Evolutionary conservation across 2,888 invertebrate species (phyloP).

Genomic region (Drosophila recens): DNA sequence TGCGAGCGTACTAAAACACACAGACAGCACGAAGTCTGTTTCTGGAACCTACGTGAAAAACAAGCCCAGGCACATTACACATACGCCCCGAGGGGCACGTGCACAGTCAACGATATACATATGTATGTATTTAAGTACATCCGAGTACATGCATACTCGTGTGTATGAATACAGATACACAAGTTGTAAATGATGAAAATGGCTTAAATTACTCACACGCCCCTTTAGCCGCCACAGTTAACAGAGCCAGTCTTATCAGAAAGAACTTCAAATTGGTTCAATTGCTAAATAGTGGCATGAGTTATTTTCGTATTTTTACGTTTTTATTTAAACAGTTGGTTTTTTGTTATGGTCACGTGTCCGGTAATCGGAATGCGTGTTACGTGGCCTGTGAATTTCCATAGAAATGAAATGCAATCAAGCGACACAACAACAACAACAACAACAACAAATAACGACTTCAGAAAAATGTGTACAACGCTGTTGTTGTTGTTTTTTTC

Average conservation of each 20-base stretch:
- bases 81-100: slow-evolving; percentile 58
- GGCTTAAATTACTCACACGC: slow-evolving; percentile 37
- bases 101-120: slow-evolving; percentile 35
- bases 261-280: slow-evolving; percentile 27
- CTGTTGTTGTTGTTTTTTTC: slow-evolving; percentile 6
- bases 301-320: slow-evolving; percentile 4
- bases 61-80: slow-evolving; percentile 39
- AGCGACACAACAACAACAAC: slow-evolving; percentile 38
- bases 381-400: slow-evolving; percentile 70
- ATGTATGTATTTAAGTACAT: not conserved
- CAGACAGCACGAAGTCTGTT: not conserved
- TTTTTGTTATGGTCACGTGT: slow-evolving; percentile 68
- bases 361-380: slow-evolving; percentile 58
- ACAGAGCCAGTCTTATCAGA: slow-evolving; percentile 23
- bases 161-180: not conserved
- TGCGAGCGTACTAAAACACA: slow-evolving; percentile 28
- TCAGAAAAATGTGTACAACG: slow-evolving; percentile 23
- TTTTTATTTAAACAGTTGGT: slow-evolving; percentile 24
- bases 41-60: slow-evolving; percentile 8
- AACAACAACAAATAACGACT: slow-evolving; percentile 9
- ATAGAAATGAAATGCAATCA: slow-evolving; percentile 59
- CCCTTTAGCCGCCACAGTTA: not conserved
- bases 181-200: slow-evolving; percentile 11
- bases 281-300: slow-evolving; percentile 26
- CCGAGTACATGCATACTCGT: not conserved